Evolutionary conservation across 2,888 invertebrate species (phyloP).

Genomic region (Latrodectus elegans): DNA sequence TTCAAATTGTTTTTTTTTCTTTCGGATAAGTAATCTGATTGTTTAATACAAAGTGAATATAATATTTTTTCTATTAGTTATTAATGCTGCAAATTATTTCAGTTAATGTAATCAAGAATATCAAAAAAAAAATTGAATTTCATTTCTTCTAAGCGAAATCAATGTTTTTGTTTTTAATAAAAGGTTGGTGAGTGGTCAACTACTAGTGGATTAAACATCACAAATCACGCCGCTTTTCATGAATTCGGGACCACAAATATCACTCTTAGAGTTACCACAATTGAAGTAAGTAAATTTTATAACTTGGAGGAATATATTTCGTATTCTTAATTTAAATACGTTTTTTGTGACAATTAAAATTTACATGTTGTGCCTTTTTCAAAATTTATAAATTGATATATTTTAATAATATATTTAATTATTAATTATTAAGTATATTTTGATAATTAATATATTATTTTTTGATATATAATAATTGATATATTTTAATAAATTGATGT

Average conservation of each 20-base stretch:
- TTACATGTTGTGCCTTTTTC: too few relatives aligned
- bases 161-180: background rate
- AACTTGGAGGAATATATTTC: too few relatives aligned
- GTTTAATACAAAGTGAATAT: too few relatives aligned
- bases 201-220: constrained; percentile 84
- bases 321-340: too few relatives aligned
- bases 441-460: too few relatives aligned
- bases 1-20: background rate
- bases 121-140: background rate
- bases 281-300: constrained; percentile 81
- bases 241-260: constrained; percentile 88
- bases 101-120: background rate
- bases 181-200: constrained; percentile 86
- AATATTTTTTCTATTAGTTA: too few relatives aligned
- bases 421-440: too few relatives aligned
- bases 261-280: constrained; percentile 91
- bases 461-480: too few relatives aligned
- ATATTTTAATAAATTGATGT: too few relatives aligned
- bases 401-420: too few relatives aligned
- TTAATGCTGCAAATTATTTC: background rate
- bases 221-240: constrained; percentile 89
- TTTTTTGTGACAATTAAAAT: too few relatives aligned
- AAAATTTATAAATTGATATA: too few relatives aligned
- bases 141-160: background rate
- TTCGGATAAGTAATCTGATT: background rate